Evolutionary conservation across 2,888 invertebrate genomes (phyloP).

Genomic region (Leptopilina syphax): DNA sequence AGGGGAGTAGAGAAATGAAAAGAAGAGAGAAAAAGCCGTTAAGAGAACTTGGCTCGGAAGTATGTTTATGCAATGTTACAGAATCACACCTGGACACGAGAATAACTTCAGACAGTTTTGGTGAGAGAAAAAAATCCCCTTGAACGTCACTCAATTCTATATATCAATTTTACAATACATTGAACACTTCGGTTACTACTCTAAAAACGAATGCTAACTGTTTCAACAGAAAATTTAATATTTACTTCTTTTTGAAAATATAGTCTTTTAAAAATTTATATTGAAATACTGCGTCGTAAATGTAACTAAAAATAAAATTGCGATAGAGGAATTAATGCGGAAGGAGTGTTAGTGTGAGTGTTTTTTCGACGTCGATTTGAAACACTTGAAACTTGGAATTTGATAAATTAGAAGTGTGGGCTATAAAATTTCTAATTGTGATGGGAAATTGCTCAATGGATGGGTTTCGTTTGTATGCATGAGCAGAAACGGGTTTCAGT

Average conservation of each 20-base stretch:
- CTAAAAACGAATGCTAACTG: no score
- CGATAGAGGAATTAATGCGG: not conserved
- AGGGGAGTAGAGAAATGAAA: conserved; percentile 38
- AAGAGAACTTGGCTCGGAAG: conserved; percentile 54
- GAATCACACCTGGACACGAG: conserved; percentile 72
- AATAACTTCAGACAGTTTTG: conserved; percentile 66
- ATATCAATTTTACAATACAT: conserved; percentile 7
- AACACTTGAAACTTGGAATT: conserved; percentile 32
- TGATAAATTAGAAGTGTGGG: conserved; percentile 35
- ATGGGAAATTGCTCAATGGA: conserved; percentile 48
- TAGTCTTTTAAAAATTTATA: no score
- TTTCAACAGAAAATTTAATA: no score
- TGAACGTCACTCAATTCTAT: conserved; percentile 18
- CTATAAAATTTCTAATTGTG: conserved; percentile 51
- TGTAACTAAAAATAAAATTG: not conserved
- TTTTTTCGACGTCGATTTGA: conserved; percentile 9
- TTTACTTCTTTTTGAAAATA: no score
- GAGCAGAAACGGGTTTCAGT: conserved; percentile 46
- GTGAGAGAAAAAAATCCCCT: conserved; percentile 39
- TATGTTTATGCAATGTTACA: conserved; percentile 73
- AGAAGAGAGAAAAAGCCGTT: conserved; percentile 44
- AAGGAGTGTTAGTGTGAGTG: not conserved
- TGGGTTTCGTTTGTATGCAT: conserved; percentile 42
- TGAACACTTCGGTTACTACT: no score
- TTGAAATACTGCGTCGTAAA: not conserved